Evolutionary conservation across 2,888 invertebrate genomes (phyloP), one percentile per base, ranked within the genome.

Genomic region (Zaprionus bogoriensis): DNA sequence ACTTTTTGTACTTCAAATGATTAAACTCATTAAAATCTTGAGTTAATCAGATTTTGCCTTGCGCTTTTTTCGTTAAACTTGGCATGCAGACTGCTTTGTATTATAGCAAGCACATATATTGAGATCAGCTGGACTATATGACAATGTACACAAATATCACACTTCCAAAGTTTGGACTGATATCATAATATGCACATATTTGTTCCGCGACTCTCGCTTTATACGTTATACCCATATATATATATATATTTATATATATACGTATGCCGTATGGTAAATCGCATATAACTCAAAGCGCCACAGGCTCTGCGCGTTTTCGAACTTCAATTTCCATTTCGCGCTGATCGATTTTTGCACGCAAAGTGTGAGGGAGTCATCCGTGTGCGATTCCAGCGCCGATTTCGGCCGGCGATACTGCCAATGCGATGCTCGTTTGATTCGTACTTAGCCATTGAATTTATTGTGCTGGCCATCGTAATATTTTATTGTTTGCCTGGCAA

Each of bases 281-380:
- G 30, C 51, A 46, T 57, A 61, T 57, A 36, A 55, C 36, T 19
- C 14, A 70, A 58, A 67, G 67, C 60, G 77, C 87, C 77, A 65
- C 45, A 45, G 77, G 87, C 83, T 50, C 38, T 64, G 68, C 67
- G 52, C 32, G 38, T 48, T 59, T 81, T 71, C 81, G 63, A 81
- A 73, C 84, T 80, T 86, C 81, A 80, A 87, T 87, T 85, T 85
- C 79, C 83, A 87, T 79, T 84, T 77, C 59, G 74, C 64, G 62
- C 83, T 87, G 87, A 87, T 87, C 88, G 88, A 85, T 87, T 87
- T 87, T 82, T 80, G 83, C 88, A 87, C 81, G 88, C 87, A 85
- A 87, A 80, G 73, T 78, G 86, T 85, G 87, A 78, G 77, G 76
- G 78, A 44, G 19, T 44, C 44, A 17, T n/a, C 23, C 41, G 17